phyloP scores from a whole-genome alignment of 2,797 vertebrate genomes.

The Synanceia verrucosa region DNA sequence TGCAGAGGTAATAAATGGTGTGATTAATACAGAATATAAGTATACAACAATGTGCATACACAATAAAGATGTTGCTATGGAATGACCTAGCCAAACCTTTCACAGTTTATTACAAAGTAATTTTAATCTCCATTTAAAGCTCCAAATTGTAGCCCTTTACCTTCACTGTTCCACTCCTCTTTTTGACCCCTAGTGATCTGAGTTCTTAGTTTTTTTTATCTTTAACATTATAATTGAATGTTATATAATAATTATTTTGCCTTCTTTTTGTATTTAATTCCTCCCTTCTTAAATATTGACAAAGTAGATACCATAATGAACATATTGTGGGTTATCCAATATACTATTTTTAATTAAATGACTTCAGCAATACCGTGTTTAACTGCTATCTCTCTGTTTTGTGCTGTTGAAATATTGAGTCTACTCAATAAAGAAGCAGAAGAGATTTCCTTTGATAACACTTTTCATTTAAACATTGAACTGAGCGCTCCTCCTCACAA shows the following conservation, averaged over 20 bases:
- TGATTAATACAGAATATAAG: no score
- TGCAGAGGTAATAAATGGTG: no score
- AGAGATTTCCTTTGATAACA: constrained; percentile 30
- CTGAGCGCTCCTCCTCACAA: background rate
- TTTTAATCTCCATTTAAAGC: no score
- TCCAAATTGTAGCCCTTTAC: no score
- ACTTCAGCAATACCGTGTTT: background rate
- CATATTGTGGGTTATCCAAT: background rate
- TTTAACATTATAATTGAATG: background rate
- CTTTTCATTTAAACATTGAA: constrained; percentile 26
- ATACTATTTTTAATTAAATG: background rate
- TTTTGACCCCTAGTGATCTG: background rate
- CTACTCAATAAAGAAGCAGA: background rate
- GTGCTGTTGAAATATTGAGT: constrained; percentile 1
- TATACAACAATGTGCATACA: no score
- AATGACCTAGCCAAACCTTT: no score
- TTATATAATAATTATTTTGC: background rate
- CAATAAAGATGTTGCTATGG: no score
- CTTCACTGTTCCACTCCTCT: background rate
- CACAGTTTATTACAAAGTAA: no score
- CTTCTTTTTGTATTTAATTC: background rate
- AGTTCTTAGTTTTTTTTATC: background rate
- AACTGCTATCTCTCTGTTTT: constrained; percentile 17
- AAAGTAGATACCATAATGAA: background rate
- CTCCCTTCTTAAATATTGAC: no score